Evolutionary conservation across 1,140 invertebrate genomes (phyloP).

Genomic region (Penaeus vannamei): DNA sequence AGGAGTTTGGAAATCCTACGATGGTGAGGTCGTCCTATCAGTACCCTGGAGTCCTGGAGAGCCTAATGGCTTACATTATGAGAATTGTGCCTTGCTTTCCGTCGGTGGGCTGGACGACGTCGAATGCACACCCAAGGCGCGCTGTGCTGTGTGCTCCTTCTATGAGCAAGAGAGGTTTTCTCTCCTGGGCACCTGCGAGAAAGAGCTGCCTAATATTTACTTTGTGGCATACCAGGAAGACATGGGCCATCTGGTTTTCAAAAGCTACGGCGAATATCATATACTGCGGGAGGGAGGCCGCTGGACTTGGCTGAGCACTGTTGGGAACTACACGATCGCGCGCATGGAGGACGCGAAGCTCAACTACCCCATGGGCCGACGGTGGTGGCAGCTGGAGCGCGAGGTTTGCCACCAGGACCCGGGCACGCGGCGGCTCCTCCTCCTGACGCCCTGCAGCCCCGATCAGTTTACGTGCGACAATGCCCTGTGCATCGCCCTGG

Average conservation of each 20-base stretch:
- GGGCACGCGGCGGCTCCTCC: constrained; percentile 18
- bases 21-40: constrained; percentile 8
- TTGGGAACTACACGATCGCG: constrained; percentile 40
- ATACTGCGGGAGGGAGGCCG: constrained; percentile 36
- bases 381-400: constrained; percentile 45
- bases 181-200: constrained; percentile 60
- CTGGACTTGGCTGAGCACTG: constrained; percentile 49
- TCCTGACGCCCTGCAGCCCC: constrained; percentile 42
- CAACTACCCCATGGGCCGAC: constrained; percentile 64
- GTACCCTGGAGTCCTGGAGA: constrained; percentile 55
- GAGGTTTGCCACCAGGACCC: constrained; percentile 43
- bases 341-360: constrained; percentile 23
- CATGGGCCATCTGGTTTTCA: constrained; percentile 47
- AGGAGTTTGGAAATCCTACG: constrained; percentile 52
- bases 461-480: constrained; percentile 72
- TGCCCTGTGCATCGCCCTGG: constrained; percentile 73
- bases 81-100: constrained; percentile 52
- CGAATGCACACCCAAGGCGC: constrained; percentile 41
- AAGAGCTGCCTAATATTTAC: constrained; percentile 57
- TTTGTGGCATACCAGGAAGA: constrained; percentile 59
- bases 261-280: constrained; percentile 62
- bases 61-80: constrained; percentile 61
- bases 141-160: constrained; percentile 61
- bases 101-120: constrained; percentile 49
- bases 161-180: constrained; percentile 41